Evolutionary conservation across 2,113 vertebrate genomes (phyloP).

Genomic region (Pitta sordida): DNA sequence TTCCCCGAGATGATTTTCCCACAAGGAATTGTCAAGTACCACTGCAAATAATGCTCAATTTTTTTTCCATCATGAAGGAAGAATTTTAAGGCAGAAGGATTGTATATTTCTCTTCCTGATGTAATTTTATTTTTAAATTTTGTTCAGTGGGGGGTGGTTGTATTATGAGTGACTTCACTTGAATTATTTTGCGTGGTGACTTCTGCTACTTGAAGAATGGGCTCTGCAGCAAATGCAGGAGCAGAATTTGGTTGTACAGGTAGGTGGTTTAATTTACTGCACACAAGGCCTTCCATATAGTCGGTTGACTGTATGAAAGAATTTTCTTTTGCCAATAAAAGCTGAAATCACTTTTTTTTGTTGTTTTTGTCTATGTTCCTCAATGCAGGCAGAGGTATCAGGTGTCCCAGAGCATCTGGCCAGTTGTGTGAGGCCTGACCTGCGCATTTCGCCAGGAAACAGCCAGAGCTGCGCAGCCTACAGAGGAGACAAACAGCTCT

Average conservation of each 20-base stretch:
- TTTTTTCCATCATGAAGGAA: background rate
- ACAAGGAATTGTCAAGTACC: background rate
- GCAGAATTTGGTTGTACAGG: background rate
- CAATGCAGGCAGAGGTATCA: slow-evolving; percentile 82
- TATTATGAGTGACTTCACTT: background rate
- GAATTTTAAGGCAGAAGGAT: background rate
- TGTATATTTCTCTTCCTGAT: background rate
- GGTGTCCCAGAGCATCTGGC: slow-evolving; percentile 82
- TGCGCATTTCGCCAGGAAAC: slow-evolving; percentile 83
- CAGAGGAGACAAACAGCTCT: slow-evolving; percentile 86
- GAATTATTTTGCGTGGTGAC: background rate
- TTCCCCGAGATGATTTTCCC: background rate
- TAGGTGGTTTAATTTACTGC: background rate
- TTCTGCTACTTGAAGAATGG: background rate
- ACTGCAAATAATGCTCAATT: background rate
- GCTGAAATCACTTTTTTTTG: background rate
- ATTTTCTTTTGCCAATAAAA: background rate
- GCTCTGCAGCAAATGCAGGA: background rate
- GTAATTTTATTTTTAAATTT: background rate
- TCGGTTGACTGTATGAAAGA: background rate
- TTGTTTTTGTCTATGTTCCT: background rate
- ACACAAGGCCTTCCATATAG: background rate
- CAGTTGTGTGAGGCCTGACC: slow-evolving; percentile 86
- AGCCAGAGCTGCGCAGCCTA: slow-evolving; percentile 90
- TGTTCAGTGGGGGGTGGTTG: accelerated